phyloP scores from a whole-genome alignment of 2,888 invertebrate species.

The Ligdia adustata region DNA sequence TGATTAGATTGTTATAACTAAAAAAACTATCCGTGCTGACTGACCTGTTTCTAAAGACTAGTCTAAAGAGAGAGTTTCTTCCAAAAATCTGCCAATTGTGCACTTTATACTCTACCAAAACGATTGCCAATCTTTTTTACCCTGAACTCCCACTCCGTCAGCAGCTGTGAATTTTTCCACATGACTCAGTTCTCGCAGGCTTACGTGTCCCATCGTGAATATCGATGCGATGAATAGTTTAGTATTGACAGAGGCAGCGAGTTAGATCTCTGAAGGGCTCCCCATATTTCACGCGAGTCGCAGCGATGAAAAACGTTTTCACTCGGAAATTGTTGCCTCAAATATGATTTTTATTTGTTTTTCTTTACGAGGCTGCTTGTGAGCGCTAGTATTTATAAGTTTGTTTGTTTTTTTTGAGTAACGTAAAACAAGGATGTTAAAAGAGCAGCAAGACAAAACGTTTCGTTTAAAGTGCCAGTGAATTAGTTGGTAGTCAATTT shows the following conservation, averaged over 20 bases:
- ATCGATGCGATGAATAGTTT: slow-evolving; percentile 38
- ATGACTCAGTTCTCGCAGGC: slow-evolving; percentile 2
- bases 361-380: slow-evolving; percentile 17
- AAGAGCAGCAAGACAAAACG: no score
- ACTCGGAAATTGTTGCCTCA: slow-evolving; percentile 2
- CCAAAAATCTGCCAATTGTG: no score
- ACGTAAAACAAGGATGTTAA: no score
- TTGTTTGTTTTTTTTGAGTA: slow-evolving; percentile 8
- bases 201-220: slow-evolving; percentile 30
- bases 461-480: no score
- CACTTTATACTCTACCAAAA: no score
- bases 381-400: slow-evolving; percentile 1
- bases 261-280: slow-evolving; percentile 19
- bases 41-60: no score
- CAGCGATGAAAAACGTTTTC: slow-evolving; percentile 12
- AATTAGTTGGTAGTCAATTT: no score
- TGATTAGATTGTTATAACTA: no score
- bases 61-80: no score
- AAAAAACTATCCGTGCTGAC: no score
- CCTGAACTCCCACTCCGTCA: slow-evolving; percentile 12
- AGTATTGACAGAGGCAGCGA: slow-evolving; percentile 28
- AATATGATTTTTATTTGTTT: slow-evolving; percentile 17
- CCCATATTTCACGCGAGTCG: slow-evolving; percentile 12
- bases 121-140: no score
- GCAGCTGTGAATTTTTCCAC: slow-evolving; percentile 15